Percentiles rank a stretch among this genome's conserved stretches.
phyloP scores from a whole-genome alignment of 2,113 vertebrate species.

The Tiliqua scincoides region DNA sequence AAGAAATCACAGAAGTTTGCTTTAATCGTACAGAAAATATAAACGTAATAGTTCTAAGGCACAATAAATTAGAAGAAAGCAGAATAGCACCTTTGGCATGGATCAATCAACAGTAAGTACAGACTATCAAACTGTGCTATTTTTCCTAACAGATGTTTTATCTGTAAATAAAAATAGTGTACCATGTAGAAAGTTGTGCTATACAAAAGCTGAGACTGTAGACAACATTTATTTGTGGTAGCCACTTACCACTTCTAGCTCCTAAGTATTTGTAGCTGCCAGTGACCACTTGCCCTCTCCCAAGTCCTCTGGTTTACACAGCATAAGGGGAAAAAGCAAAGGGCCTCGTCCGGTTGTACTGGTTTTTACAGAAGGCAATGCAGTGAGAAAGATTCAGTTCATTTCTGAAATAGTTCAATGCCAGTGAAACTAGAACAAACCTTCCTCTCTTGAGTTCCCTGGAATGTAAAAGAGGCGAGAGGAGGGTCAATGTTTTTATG shows the following conservation, averaged over 20 bases:
- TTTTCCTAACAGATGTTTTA: not conserved
- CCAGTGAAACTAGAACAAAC: not conserved
- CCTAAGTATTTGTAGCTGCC: no score
- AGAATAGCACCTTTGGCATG: slow-evolving; percentile 92
- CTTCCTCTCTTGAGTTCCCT: not conserved
- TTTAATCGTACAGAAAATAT: slow-evolving; percentile 90
- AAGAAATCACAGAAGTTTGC: slow-evolving; percentile 91
- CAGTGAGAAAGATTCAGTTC: not conserved
- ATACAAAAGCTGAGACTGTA: no score
- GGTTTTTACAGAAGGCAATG: not conserved
- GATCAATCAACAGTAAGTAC: slow-evolving; percentile 91
- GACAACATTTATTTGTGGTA: no score
- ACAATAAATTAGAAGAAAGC: slow-evolving; percentile 92
- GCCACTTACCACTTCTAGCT: no score
- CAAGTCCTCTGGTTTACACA: not conserved
- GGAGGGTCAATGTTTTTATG: not conserved
- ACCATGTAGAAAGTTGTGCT: no score
- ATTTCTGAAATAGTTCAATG: not conserved
- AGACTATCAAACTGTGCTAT: not conserved
- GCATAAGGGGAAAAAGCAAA: no score
- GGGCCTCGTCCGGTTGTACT: not conserved
- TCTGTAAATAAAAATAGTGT: not conserved
- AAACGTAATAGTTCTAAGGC: slow-evolving; percentile 86
- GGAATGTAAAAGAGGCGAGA: not conserved
- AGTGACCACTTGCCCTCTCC: not conserved